Percentiles rank a stretch among this genome's conserved stretches.
Evolutionary conservation across 2,113 vertebrate species (phyloP).

Genomic region (Phyllostomus discolor): DNA sequence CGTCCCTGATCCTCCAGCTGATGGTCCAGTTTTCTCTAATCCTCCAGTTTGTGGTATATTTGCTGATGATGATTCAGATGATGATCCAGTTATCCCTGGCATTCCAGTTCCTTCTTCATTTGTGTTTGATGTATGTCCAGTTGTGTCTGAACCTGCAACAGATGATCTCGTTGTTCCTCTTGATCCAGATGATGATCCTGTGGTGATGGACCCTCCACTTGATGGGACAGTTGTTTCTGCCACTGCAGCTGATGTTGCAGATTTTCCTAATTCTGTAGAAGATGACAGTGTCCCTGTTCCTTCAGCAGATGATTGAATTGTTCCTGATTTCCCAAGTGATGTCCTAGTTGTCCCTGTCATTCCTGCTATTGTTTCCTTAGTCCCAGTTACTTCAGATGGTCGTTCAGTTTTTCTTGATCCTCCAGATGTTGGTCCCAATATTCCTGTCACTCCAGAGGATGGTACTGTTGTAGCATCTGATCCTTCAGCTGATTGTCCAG

Average conservation of each 20-base stretch:
- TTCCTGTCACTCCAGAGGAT: not conserved
- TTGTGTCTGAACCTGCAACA: not conserved
- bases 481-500: not conserved
- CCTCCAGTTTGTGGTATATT: not conserved
- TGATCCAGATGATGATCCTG: not conserved
- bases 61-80: no score
- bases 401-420: no score
- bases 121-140: no score
- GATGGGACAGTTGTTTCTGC: not conserved
- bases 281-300: not conserved
- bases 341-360: not conserved
- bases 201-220: no score
- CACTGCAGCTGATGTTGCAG: accelerated
- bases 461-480: not conserved
- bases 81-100: no score
- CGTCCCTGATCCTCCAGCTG: no score
- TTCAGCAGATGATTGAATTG: accelerated
- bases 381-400: no score
- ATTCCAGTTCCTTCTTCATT: not conserved
- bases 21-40: not conserved
- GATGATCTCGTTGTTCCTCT: not conserved
- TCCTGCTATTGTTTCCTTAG: no score
- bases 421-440: accelerated
- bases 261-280: not conserved
- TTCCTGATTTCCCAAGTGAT: not conserved